phyloP scores from a whole-genome alignment of 2,113 vertebrate genomes.

The Colinus virginianus region DNA sequence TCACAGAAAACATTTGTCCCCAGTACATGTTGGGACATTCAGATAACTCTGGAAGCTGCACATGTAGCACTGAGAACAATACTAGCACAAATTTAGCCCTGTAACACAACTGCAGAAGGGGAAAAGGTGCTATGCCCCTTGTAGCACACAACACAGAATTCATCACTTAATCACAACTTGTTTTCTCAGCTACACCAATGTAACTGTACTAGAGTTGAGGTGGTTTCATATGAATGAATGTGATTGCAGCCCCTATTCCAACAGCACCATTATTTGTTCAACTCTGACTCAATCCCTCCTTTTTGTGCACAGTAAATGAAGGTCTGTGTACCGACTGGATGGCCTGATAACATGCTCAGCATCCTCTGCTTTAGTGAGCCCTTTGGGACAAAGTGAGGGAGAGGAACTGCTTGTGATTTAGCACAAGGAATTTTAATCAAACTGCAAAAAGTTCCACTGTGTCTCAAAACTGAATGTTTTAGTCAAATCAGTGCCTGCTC shows the following conservation, averaged over 20 bases:
- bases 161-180: neutral
- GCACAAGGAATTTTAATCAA: constrained; percentile 38
- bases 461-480: constrained; percentile 31
- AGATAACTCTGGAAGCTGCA: neutral
- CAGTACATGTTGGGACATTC: neutral
- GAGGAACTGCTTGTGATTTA: constrained; percentile 10
- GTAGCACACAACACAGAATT: neutral
- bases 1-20: neutral
- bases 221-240: neutral
- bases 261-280: neutral
- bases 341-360: neutral
- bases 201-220: neutral
- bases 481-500: constrained; percentile 34
- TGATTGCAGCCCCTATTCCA: neutral
- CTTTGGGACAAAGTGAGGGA: neutral
- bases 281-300: neutral
- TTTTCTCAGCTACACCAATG: neutral
- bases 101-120: neutral
- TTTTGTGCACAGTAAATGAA: neutral
- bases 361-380: neutral
- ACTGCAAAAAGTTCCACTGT: constrained; percentile 24
- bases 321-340: neutral
- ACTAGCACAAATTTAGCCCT: neutral
- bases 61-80: neutral
- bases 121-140: neutral